Evolutionary conservation across 2,888 invertebrate genomes (phyloP).

Genomic region (Ecliptopera silaceata): DNA sequence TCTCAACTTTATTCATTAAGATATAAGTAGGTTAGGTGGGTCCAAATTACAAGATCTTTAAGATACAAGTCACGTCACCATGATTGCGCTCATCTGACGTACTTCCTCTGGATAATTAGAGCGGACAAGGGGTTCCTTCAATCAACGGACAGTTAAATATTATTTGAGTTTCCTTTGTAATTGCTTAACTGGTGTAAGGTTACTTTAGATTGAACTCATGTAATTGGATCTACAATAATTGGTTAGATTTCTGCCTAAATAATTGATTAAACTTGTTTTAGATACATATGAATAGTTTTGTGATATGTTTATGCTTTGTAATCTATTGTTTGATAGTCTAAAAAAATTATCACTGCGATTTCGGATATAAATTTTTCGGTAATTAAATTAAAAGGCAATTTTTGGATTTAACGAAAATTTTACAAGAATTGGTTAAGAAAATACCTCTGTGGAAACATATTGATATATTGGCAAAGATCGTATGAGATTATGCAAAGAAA

Average conservation of each 20-base stretch:
- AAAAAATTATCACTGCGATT: no score
- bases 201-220: slow-evolving; percentile 43
- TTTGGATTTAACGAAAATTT: no score
- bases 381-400: no score
- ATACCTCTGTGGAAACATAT: not conserved
- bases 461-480: not conserved
- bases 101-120: slow-evolving; percentile 73
- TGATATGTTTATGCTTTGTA: no score
- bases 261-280: no score
- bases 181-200: slow-evolving; percentile 56
- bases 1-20: no score
- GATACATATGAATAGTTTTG: no score
- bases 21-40: not conserved
- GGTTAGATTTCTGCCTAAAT: slow-evolving; percentile 17
- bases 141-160: slow-evolving; percentile 75
- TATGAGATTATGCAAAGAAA: slow-evolving; percentile 34
- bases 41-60: not conserved
- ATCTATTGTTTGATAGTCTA: no score
- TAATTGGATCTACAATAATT: slow-evolving; percentile 23
- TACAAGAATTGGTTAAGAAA: no score
- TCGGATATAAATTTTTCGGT: no score
- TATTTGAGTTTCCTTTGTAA: slow-evolving; percentile 70
- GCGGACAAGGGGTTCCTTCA: slow-evolving; percentile 73
- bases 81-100: slow-evolving; percentile 54
- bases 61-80: slow-evolving; percentile 16